Conservation (phyloP, 2,797 vertebrate species). For the Aplochiton taeniatus region DNA sequence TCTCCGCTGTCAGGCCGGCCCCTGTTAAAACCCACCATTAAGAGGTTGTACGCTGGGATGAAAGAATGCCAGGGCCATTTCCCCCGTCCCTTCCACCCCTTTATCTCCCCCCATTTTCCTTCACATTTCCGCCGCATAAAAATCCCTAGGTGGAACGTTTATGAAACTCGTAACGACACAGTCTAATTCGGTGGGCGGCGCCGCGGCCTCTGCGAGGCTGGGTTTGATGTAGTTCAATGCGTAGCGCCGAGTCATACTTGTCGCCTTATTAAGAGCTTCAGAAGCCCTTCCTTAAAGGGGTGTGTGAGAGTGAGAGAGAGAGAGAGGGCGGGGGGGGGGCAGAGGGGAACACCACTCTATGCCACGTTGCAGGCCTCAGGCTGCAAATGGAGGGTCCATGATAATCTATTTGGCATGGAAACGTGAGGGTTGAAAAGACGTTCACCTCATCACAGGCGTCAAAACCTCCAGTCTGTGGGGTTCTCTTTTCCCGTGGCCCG, state of each 20-base stretch:
- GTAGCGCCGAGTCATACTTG: conserved; percentile 66
- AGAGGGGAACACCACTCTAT: conserved; percentile 49
- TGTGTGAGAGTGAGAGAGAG: conserved; percentile 36
- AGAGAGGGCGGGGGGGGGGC: neutral
- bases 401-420: conserved; percentile 65
- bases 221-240: conserved; percentile 75
- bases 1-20: conserved; percentile 46
- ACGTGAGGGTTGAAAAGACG: conserved; percentile 45
- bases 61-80: conserved; percentile 65
- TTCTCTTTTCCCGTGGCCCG: conserved; percentile 34
- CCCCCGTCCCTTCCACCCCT: conserved; percentile 38
- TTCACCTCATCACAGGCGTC: conserved; percentile 62
- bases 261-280: conserved; percentile 79
- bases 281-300: conserved; percentile 71
- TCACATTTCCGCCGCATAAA: conserved; percentile 65
- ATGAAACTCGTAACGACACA: conserved; percentile 80
- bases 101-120: conserved; percentile 49
- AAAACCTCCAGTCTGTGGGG: conserved; percentile 43
- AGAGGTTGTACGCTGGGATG: conserved; percentile 67
- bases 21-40: conserved; percentile 69
- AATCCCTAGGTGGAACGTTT: conserved; percentile 75
- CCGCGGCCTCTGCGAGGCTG: conserved; percentile 71
- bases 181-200: conserved; percentile 79
- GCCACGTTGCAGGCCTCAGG: conserved; percentile 67
- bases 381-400: conserved; percentile 72